phyloP scores from a whole-genome alignment of 2,797 vertebrate genomes.

The Tragelaphus oryx region DNA sequence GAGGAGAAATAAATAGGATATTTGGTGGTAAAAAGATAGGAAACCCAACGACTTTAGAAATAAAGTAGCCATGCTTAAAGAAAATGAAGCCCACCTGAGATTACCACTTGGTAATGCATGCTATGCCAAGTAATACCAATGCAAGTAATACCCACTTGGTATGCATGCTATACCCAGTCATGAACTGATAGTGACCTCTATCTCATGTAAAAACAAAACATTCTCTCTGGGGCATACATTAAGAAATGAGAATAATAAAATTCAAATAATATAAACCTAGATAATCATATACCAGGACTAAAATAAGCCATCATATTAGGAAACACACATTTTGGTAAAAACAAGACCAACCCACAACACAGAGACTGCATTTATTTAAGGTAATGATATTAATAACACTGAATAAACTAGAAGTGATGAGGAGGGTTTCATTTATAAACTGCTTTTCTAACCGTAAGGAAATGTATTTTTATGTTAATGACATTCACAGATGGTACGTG shows the following conservation, averaged over 20 bases:
- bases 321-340: constrained; percentile 3
- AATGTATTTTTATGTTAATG: neutral
- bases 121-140: neutral
- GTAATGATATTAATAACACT: neutral
- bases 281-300: neutral
- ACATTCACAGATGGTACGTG: neutral
- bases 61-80: neutral
- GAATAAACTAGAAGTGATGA: neutral
- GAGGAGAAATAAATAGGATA: neutral
- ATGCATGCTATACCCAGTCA: neutral
- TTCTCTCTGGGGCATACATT: neutral
- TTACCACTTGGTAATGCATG: neutral
- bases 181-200: neutral
- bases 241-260: neutral
- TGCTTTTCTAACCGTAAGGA: neutral
- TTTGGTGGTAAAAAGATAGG: neutral
- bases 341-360: neutral
- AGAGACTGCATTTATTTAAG: neutral
- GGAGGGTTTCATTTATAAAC: neutral
- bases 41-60: neutral
- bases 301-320: neutral
- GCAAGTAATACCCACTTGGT: too few species aligned
- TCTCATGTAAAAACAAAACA: neutral
- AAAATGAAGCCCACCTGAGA: neutral
- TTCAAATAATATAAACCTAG: constrained; percentile 5